phyloP scores from a whole-genome alignment of 2,888 invertebrate genomes.

The Drosophila mayaguana region DNA sequence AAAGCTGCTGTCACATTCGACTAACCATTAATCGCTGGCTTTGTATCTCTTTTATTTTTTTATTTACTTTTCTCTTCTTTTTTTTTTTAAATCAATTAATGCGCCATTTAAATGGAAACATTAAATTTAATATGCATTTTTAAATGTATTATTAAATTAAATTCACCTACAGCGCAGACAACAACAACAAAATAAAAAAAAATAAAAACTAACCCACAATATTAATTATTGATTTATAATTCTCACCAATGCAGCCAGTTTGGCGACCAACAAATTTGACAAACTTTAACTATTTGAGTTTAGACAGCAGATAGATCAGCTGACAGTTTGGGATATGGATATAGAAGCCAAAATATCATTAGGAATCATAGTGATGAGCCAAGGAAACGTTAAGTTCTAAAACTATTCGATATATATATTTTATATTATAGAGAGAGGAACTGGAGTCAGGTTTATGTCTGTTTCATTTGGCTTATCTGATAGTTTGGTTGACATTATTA shows the following conservation, averaged over 20 bases:
- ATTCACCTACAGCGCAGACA: constrained; percentile 46
- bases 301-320: neutral
- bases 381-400: too few relatives aligned
- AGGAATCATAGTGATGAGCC: too few relatives aligned
- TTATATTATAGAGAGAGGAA: too few relatives aligned
- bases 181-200: constrained; percentile 3
- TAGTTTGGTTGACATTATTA: too few relatives aligned
- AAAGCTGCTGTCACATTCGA: constrained; percentile 41
- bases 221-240: constrained; percentile 72
- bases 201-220: constrained; percentile 39
- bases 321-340: too few relatives aligned
- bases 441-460: too few relatives aligned
- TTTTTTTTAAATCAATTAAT: constrained; percentile 71
- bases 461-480: too few relatives aligned
- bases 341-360: too few relatives aligned
- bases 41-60: constrained; percentile 1
- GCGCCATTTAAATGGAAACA: constrained; percentile 76
- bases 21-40: constrained; percentile 37
- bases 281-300: neutral
- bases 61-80: constrained; percentile 5
- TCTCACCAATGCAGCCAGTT: neutral
- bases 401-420: too few relatives aligned
- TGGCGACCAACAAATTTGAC: neutral
- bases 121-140: constrained; percentile 76
- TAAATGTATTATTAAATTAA: constrained; percentile 72